Evolutionary conservation across 2,113 vertebrate species (phyloP).

Genomic region (Protomyctophum bolini): DNA sequence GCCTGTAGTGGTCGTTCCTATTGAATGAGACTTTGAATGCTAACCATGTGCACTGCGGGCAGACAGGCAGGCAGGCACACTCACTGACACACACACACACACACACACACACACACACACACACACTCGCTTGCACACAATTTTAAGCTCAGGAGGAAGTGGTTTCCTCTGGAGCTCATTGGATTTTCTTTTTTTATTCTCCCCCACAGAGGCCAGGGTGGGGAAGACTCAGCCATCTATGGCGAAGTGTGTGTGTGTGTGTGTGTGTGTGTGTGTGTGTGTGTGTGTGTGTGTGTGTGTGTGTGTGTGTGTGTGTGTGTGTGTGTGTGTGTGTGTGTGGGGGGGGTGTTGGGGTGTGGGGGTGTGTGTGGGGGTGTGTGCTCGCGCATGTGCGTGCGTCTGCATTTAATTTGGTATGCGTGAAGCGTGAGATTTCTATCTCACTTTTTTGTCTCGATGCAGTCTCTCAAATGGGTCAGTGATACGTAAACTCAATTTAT

Average conservation of each 20-base stretch:
- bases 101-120: conserved; percentile 17
- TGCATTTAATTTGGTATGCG: neutral
- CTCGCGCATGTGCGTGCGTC: neutral
- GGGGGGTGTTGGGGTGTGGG: neutral
- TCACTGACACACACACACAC: conserved; percentile 19
- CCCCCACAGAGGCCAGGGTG: conserved; percentile 48
- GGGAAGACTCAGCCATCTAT: conserved; percentile 34
- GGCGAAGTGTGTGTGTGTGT: conserved; percentile 24
- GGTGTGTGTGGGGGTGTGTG: conserved; percentile 11
- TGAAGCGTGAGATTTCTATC: neutral
- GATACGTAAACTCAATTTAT: neutral
- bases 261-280: conserved; percentile 15
- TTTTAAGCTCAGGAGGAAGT: conserved; percentile 54
- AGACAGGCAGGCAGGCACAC: conserved; percentile 44
- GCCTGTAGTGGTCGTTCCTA: conserved; percentile 62
- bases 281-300: neutral
- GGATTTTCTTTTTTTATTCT: conserved; percentile 46
- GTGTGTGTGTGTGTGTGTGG: conserved; percentile 25
- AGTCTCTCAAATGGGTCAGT: neutral
- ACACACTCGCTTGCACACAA: neutral
- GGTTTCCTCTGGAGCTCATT: conserved; percentile 65
- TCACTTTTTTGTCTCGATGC: neutral
- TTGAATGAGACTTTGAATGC: conserved; percentile 68
- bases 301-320: conserved; percentile 13
- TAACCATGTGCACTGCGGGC: conserved; percentile 68